A percentile compares a stretch with the other conserved stretches of the same genome.
phyloP scores from a whole-genome alignment of 2,113 vertebrate species.

The Phaethornis superciliosus region DNA sequence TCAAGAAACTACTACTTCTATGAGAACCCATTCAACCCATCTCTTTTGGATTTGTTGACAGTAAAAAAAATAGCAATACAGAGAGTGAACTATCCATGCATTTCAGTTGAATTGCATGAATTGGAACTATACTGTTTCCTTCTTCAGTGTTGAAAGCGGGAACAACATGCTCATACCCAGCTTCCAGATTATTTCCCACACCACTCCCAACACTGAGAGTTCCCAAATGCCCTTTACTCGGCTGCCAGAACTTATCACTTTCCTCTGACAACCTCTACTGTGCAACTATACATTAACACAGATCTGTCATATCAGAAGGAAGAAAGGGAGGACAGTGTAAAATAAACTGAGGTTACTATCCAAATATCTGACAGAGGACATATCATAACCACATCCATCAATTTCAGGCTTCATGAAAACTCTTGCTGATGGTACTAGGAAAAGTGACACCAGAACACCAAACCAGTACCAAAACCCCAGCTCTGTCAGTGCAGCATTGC shows the following conservation, averaged over 20 bases:
- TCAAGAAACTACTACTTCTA: not conserved
- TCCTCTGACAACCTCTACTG: constrained; percentile 33
- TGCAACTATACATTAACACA: constrained; percentile 22
- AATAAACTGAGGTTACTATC: constrained; percentile 6
- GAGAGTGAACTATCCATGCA: not conserved
- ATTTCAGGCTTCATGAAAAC: not conserved
- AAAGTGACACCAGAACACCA: not conserved
- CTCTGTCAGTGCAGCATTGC: not conserved
- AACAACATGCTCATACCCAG: constrained; percentile 6
- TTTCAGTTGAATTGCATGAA: constrained; percentile 1
- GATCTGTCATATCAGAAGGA: constrained; percentile 39
- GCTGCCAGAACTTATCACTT: constrained; percentile 53
- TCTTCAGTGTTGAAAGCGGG: not conserved
- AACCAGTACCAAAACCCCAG: not conserved
- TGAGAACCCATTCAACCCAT: not conserved
- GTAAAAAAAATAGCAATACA: not conserved
- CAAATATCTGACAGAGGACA: constrained; percentile 19
- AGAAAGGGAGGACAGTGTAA: constrained; percentile 1
- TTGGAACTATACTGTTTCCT: constrained; percentile 21
- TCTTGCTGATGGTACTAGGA: not conserved
- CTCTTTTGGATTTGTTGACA: not conserved
- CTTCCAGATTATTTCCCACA: constrained; percentile 41
- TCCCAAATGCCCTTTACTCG: constrained; percentile 29
- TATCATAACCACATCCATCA: not conserved
- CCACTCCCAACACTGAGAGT: constrained; percentile 20